Percentiles rank a stretch among this genome's conserved stretches.
phyloP scores from a whole-genome alignment of 2,888 invertebrate species.

The Tetheella fluctuosa region DNA sequence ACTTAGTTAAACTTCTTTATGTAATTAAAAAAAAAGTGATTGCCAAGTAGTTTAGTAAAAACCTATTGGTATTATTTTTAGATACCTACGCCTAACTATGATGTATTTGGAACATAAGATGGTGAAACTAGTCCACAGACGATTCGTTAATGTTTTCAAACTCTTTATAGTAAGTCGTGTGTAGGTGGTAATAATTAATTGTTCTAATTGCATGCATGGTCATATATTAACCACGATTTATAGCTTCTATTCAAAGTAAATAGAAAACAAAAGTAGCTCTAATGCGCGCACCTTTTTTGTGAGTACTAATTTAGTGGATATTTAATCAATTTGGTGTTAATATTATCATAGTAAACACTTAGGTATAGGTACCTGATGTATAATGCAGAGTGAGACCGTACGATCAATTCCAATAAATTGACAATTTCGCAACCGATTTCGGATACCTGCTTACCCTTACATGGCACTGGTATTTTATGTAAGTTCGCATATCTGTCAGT shows the following conservation, averaged over 20 bases:
- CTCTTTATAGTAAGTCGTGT: background rate
- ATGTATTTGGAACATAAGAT: background rate
- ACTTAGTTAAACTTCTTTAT: background rate
- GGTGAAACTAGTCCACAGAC: conserved; percentile 2
- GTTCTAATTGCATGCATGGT: background rate
- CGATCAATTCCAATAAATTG: background rate
- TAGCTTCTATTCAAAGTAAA: background rate
- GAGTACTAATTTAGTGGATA: background rate
- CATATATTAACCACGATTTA: background rate
- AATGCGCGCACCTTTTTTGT: background rate
- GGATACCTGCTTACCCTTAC: conserved; percentile 26
- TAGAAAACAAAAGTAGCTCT: background rate
- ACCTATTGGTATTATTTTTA: too few species aligned
- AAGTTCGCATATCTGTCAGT: conserved; percentile 22
- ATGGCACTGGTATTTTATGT: conserved; percentile 37
- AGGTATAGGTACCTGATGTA: background rate
- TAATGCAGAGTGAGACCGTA: background rate
- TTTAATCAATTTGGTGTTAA: background rate
- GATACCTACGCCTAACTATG: background rate
- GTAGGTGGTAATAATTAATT: background rate
- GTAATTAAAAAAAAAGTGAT: too few species aligned
- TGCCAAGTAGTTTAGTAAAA: too few species aligned
- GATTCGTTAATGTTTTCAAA: background rate
- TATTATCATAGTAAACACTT: background rate
- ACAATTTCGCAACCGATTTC: background rate